These are phyloP conservation scores for Etia nguti DNA, from an alignment of 2,113 vertebrate species.

Conservation along the genomic window DNA sequence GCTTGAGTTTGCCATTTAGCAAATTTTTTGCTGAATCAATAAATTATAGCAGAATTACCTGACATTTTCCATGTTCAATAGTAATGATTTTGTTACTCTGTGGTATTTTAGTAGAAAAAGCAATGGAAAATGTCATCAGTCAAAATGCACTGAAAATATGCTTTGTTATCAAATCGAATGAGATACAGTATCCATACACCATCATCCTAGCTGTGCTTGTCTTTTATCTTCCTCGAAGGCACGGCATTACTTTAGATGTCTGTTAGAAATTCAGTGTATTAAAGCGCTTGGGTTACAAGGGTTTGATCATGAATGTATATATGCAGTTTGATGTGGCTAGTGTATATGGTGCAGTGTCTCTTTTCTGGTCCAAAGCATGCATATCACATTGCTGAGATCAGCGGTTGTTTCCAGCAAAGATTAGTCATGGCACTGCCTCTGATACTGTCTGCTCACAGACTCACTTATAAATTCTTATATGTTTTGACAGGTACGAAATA, in stretches of 20 bases:
- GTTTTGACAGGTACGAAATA: conserved; percentile 15
- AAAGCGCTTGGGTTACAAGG: neutral
- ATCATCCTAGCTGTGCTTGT: neutral
- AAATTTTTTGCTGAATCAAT: neutral
- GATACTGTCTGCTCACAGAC: neutral
- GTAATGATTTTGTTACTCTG: neutral
- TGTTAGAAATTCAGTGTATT: neutral
- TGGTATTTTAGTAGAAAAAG: neutral
- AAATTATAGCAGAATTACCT: neutral
- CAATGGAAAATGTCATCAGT: neutral
- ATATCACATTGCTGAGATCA: neutral
- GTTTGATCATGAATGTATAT: conserved; percentile 7
- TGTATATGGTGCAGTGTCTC: neutral
- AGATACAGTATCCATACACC: neutral
- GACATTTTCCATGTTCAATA: neutral
- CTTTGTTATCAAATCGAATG: neutral
- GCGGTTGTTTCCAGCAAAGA: neutral
- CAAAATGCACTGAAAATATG: neutral
- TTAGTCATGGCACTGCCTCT: neutral
- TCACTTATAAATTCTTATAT: neutral
- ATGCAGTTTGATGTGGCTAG: conserved; percentile 36
- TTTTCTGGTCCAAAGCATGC: neutral
- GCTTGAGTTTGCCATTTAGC: neutral
- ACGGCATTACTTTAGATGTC: neutral
- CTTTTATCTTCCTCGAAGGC: neutral